A percentile compares a stretch with the other conserved stretches of the same genome.
These are phyloP conservation scores for Chydorus sphaericus DNA, from an alignment of 2,888 invertebrate genomes.

Conservation along the genomic window DNA sequence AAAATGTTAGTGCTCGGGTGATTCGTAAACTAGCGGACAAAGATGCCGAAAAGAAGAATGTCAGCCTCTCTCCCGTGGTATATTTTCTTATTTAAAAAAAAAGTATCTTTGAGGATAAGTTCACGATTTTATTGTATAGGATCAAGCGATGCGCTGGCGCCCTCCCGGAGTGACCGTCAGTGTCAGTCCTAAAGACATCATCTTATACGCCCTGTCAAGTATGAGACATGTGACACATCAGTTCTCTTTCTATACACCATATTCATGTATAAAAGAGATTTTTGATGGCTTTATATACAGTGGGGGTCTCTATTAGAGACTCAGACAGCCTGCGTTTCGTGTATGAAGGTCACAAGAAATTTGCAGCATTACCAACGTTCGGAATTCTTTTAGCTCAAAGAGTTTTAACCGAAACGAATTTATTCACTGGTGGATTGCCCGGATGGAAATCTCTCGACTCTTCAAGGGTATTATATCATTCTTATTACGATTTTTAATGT, in stretches of 20 bases:
- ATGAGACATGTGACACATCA: constrained; percentile 23
- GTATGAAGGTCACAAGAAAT: constrained; percentile 77
- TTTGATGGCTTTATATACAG: no score
- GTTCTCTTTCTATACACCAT: no score
- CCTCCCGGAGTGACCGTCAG: constrained; percentile 24
- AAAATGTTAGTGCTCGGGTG: no score
- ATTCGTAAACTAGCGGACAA: constrained; percentile 12
- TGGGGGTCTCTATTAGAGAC: constrained; percentile 53
- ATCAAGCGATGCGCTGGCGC: constrained; percentile 10
- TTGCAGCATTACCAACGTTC: constrained; percentile 69
- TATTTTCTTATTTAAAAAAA: no score
- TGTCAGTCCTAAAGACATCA: constrained; percentile 43
- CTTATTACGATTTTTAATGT: no score
- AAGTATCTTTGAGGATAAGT: neutral
- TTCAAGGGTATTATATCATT: constrained; percentile 45
- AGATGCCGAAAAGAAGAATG: neutral
- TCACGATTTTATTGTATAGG: neutral
- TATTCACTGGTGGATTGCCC: constrained; percentile 44
- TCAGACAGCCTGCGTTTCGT: constrained; percentile 49
- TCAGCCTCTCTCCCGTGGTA: neutral
- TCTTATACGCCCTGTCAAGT: constrained; percentile 86
- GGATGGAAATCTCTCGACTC: constrained; percentile 48
- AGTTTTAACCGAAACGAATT: constrained; percentile 39
- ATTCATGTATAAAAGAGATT: no score
- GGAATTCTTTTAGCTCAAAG: constrained; percentile 59